A percentile compares a stretch with the other conserved stretches of the same genome.
Evolutionary conservation across 2,797 vertebrate genomes (phyloP).

Genomic region (Ctenochaetus hawaiiensis): DNA sequence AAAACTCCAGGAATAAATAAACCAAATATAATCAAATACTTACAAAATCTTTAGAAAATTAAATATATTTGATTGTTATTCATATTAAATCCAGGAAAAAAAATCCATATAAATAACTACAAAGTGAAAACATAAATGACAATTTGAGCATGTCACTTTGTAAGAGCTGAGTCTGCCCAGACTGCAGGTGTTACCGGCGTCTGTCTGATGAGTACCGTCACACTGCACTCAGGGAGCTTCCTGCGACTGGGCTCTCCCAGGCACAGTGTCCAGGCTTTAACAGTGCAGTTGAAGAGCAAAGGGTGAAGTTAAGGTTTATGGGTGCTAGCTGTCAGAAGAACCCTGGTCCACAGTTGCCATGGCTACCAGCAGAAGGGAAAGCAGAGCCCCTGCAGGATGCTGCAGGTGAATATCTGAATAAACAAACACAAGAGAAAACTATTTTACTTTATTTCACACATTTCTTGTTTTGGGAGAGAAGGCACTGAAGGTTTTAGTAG

Average conservation of each 20-base stretch:
- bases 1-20: conserved; percentile 80
- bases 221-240: conserved; percentile 2
- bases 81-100: conserved; percentile 57
- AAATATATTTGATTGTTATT: conserved; percentile 82
- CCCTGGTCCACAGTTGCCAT: conserved; percentile 56
- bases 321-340: conserved; percentile 68
- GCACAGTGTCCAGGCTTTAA: conserved; percentile 23
- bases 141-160: conserved; percentile 42
- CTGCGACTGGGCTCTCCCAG: conserved; percentile 6
- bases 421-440: not conserved
- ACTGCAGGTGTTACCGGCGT: conserved; percentile 3
- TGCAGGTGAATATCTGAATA: conserved; percentile 37
- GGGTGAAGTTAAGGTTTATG: conserved; percentile 79
- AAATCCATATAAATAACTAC: conserved; percentile 74
- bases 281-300: conserved; percentile 61
- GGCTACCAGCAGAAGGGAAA: conserved; percentile 46
- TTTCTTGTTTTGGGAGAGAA: not conserved
- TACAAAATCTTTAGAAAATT: conserved; percentile 77
- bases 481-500: not conserved
- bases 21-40: conserved; percentile 75
- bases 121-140: conserved; percentile 47
- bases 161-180: conserved; percentile 1
- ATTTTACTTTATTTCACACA: not conserved
- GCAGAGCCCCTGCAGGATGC: conserved; percentile 10
- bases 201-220: conserved; percentile 15